phyloP scores from a whole-genome alignment of 2,888 invertebrate genomes.

The Rhagonycha lutea region DNA sequence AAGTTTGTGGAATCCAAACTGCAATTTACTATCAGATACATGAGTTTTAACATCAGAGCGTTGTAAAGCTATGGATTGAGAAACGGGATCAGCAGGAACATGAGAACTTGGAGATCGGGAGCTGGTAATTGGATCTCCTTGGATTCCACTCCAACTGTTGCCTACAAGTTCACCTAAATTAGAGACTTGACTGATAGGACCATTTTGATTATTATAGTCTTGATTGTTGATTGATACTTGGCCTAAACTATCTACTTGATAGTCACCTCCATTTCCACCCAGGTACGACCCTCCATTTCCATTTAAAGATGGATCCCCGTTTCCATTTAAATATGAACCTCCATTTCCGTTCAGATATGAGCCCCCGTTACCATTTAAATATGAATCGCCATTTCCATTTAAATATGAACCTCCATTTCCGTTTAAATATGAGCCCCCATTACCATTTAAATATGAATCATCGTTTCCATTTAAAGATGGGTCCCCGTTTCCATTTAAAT shows the following conservation, averaged over 20 bases:
- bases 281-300: background rate
- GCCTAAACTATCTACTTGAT: background rate
- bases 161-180: background rate
- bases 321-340: background rate
- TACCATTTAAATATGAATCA: background rate
- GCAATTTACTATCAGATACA: constrained; percentile 57
- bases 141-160: background rate
- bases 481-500: background rate
- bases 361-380: background rate
- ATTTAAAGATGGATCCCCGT: no score
- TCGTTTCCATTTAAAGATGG: background rate
- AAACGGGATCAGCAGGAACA: constrained; percentile 57
- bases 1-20: constrained; percentile 58
- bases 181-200: background rate
- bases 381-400: background rate
- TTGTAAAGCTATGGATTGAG: constrained; percentile 55
- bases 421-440: background rate
- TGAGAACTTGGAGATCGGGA: background rate
- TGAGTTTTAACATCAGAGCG: constrained; percentile 49
- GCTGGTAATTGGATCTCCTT: background rate
- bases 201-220: background rate
- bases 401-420: background rate
- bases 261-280: background rate
- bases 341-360: background rate
- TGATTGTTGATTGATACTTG: background rate